Base-by-base conservation (phyloP, 2,113 vertebrate genomes). In the Nymphicus hollandicus region DNA sequence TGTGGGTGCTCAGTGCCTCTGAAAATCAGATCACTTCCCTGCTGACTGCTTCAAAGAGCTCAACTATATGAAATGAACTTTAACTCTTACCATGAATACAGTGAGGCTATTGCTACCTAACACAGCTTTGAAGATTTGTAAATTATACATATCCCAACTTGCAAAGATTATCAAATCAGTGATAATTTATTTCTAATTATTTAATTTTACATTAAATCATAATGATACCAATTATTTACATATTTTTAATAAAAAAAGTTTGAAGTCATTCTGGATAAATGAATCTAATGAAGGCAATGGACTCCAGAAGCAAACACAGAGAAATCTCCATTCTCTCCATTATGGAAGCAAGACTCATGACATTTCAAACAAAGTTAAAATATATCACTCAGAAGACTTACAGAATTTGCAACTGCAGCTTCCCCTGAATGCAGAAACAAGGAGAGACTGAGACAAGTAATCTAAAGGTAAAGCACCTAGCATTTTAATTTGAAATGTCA, bases 401-500 rank as follows among this genome's bases (percentile, higher is more conserved):
- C 1, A 25, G 27, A 79, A 53, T 56, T 23, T 27, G 15, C 16
- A 95, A 41, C 31, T 88, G 14, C 25, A 69, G 65, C 35, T 86
- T 89, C 24, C 25, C 9, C 24, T 77, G 69, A 94, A 81, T 39
- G 49, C 11, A 85, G 81, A 89, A 71, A 89, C 12, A 91, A 87
- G 28, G 50, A 71, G 53, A 68, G 23, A 64, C 10, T 47, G 61
- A 81, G 80, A 55, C 60, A 89, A 81, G 56, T 47, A 68, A 53
- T 31, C 8, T 55, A 53, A 74, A 82, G 39, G 37, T 22, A 88
- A 91, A 89, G 78, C 15, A 70, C 22, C 23, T 18, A 41, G 24
- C 81, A 44, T 87, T 91, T 94, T 81, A 81, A 78, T 93, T 73
- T 86, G 53, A 91, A 96, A 86, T 74, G 43, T 55, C 85, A 47